Evolutionary conservation across 2,888 invertebrate genomes (phyloP).

Genomic region (Drosophila peninsularis): DNA sequence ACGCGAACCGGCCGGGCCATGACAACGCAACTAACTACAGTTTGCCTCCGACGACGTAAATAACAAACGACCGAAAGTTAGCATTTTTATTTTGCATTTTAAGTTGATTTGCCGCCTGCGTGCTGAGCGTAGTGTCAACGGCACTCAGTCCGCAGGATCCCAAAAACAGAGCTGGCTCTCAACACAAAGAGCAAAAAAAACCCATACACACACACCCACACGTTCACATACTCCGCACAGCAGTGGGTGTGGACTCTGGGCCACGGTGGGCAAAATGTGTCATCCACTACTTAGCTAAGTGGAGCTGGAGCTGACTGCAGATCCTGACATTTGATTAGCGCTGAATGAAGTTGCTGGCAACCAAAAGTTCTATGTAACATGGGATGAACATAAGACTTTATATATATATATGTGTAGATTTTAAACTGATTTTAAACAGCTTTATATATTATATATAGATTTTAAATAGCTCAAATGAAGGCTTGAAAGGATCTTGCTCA

Average conservation of each 20-base stretch:
- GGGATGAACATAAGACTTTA: too few relatives aligned
- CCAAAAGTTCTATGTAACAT: not conserved
- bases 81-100: conserved; percentile 77
- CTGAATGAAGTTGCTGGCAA: not conserved
- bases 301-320: not conserved
- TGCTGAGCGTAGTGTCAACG: conserved; percentile 62
- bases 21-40: conserved; percentile 76
- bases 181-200: not conserved
- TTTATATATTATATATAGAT: not conserved
- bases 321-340: not conserved
- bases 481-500: too few relatives aligned
- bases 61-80: conserved; percentile 71
- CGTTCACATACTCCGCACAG: conserved; percentile 58
- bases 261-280: conserved; percentile 30
- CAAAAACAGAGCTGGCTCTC: conserved; percentile 27
- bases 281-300: conserved; percentile 11
- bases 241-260: not conserved
- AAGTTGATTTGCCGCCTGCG: conserved; percentile 72
- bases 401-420: not conserved
- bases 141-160: conserved; percentile 49
- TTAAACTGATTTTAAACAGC: too few relatives aligned
- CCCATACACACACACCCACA: conserved; percentile 40
- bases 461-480: too few relatives aligned
- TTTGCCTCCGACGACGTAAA: conserved; percentile 62
- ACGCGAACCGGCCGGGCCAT: conserved; percentile 58